Evolutionary conservation across 2,888 invertebrate species (phyloP), one percentile per base, ranked within the genome.

Genomic region (Mythimna lalbum): DNA sequence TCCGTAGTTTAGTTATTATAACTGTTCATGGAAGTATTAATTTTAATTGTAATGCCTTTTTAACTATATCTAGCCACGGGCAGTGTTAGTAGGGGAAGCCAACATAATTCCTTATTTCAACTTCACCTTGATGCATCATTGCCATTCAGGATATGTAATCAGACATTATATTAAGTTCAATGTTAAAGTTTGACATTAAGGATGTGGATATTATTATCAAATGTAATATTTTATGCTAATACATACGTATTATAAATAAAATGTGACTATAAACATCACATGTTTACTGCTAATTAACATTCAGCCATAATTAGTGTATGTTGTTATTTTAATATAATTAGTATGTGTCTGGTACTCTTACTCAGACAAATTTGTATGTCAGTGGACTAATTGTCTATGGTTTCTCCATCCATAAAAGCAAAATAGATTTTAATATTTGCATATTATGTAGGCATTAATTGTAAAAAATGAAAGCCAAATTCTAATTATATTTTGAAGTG

Each of bases 251-350:
- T 62, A 14, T 21, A 36, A 12, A 70, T 49, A 49, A 33, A 59
- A 55, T 63, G 76, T 43, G 62, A 52, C 49, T 53, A 43, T 63
- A 69, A 76, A 57, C 61, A 57, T 69, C 31, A 53, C 57, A 23
- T 23, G 23, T 49, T 59, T 27, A 21, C 21, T 2, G n/a, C 53
- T 75, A 63, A 69, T 69, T 63, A 63, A 60, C 23, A 74, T 69
- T 69, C 62, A 47, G 50, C 1, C 23, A 23, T 76, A 52, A 69
- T 74, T 76, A 53, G 47, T 72, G 50, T 47, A 60, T 55, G 66
- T 68, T 49, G 36, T 36, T 33, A 21, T 56, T 59, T 31, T 53
- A 74, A 76, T 69, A 39, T 53, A 59, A 76, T 76, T 76, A 69
- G 61, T 27, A 57, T 50, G 47, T n/a, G 31, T 49, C 14, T 19